A percentile compares a stretch with the other conserved stretches of the same genome.
phyloP scores from a whole-genome alignment of 2,888 invertebrate species.

The Andrena dorsata region DNA sequence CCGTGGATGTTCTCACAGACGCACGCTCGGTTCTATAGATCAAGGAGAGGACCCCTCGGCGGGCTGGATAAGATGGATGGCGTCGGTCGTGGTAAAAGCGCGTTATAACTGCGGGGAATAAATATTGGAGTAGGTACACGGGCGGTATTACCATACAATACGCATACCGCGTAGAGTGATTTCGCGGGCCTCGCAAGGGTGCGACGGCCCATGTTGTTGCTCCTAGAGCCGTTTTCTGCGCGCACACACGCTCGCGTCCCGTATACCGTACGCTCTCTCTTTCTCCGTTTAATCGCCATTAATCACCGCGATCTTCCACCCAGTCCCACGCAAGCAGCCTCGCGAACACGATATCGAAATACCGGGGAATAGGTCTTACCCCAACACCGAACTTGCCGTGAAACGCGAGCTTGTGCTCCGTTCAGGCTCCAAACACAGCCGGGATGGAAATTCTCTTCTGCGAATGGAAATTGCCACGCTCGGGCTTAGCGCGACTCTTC shows the following conservation, averaged over 20 bases:
- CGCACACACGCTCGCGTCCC: conserved; percentile 39
- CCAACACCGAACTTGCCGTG: conserved; percentile 54
- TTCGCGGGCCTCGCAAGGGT: conserved; percentile 74
- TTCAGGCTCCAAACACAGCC: conserved; percentile 13
- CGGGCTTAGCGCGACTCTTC: not conserved
- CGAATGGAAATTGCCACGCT: conserved; percentile 26
- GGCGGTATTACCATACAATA: conserved; percentile 77
- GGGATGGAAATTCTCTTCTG: conserved; percentile 29
- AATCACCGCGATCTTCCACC: conserved; percentile 73
- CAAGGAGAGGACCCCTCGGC: conserved; percentile 62
- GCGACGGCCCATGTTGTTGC: conserved; percentile 70
- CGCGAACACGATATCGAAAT: conserved; percentile 70
- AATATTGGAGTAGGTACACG: conserved; percentile 77
- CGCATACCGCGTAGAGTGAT: conserved; percentile 76
- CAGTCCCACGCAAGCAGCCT: conserved; percentile 68
- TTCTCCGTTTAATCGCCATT: conserved; percentile 71
- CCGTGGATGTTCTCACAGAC: conserved; percentile 41
- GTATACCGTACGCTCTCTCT: conserved; percentile 31
- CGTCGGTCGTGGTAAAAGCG: conserved; percentile 74
- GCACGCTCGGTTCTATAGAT: conserved; percentile 56
- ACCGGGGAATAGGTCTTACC: conserved; percentile 65
- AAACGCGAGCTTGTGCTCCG: conserved; percentile 44
- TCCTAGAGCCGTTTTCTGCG: conserved; percentile 68
- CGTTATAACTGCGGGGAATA: conserved; percentile 75
- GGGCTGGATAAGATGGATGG: conserved; percentile 65